Conservation (phyloP, 2,113 vertebrate species). For the Hemichromis elongatus region DNA sequence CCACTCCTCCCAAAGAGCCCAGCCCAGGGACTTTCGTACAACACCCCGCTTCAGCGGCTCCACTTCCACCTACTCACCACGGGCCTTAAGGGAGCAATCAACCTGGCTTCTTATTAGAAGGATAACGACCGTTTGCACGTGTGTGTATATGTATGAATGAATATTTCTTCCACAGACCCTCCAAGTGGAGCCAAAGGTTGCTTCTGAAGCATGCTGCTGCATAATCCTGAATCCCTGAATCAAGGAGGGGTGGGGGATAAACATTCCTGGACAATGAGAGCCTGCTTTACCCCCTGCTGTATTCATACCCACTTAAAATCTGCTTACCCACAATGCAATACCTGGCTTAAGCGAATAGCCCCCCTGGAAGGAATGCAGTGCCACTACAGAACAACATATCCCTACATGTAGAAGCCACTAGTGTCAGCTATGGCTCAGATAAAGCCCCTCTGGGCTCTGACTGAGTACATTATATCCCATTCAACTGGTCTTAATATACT, state of each 20-base stretch:
- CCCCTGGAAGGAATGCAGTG: conserved; percentile 29
- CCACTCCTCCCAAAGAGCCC: conserved; percentile 12
- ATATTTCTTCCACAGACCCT: conserved; percentile 60
- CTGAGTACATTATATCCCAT: conserved; percentile 64
- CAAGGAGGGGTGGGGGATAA: conserved; percentile 31
- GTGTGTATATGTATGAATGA: conserved; percentile 44
- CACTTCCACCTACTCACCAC: conserved; percentile 27
- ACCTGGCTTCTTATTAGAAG: conserved; percentile 22
- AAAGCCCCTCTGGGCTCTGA: conserved; percentile 65
- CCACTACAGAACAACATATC: conserved; percentile 46
- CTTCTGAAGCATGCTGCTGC: conserved; percentile 51
- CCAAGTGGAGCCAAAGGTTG: conserved; percentile 60
- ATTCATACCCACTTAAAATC: conserved; percentile 61
- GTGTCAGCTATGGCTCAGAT: conserved; percentile 63
- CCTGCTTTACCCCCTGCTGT: conserved; percentile 61
- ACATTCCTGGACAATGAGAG: conserved; percentile 72
- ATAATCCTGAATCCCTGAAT: conserved; percentile 58
- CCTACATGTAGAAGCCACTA: conserved; percentile 52
- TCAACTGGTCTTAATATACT: conserved; percentile 66
- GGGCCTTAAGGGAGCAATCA: conserved; percentile 27
- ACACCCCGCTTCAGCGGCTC: conserved; percentile 1
- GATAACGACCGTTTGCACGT: conserved; percentile 35
- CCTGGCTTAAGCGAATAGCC: conserved; percentile 45
- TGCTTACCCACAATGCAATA: conserved; percentile 49
- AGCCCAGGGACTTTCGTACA: conserved; percentile 2